Evolutionary conservation across 2,888 invertebrate species (phyloP), one percentile per base, ranked within the genome.

Genomic region (Cryptocephalus primarius): DNA sequence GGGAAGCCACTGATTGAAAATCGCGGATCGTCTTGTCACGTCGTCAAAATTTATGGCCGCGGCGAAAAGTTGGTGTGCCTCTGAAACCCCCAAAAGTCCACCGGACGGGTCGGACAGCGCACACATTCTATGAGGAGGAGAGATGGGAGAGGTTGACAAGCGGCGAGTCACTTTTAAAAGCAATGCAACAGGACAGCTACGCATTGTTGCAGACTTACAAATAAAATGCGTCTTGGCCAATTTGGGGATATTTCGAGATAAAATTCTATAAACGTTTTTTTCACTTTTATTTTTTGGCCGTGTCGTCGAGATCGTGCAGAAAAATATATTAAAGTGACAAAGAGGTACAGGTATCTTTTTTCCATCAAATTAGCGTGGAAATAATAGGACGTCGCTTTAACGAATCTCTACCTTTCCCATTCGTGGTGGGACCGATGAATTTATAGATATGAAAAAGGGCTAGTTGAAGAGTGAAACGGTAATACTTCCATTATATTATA

Each of bases 61-160:
- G 62, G 59, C 57, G 64, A 64, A 65, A 66, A 63, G 62, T 64
- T 59, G 60, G 63, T 59, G 60, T 60, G 63, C 57, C 56, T 59
- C 60, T 59, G 56, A 64, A 63, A 62, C 61, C 60, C 62, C 64
- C 63, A 58, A 65, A 64, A 63, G 54, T 58, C 56, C 43, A 60
- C 60, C 60, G 61, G 60, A 63, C 62, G 58, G 59, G 63, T 63
- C 61, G 52, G 50, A 36, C n/a, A 4, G 14, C 40, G 40, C 40
- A 40, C 12, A 40, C n/a, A 13, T 14, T 14, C 11, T 10, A 40
- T 10, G 40, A n/a, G 48, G 58, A 49, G 47, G 53, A 45, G 51
- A 49, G 50, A 42, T 12, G 52, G 57, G 51, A 48, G 56, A 49
- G 44, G 47, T 47, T 53, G 57, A 60, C 57, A 54, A 57, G 59